Base-by-base conservation (phyloP, 2,888 invertebrate species). In the Hemistola chrysoprasaria region DNA sequence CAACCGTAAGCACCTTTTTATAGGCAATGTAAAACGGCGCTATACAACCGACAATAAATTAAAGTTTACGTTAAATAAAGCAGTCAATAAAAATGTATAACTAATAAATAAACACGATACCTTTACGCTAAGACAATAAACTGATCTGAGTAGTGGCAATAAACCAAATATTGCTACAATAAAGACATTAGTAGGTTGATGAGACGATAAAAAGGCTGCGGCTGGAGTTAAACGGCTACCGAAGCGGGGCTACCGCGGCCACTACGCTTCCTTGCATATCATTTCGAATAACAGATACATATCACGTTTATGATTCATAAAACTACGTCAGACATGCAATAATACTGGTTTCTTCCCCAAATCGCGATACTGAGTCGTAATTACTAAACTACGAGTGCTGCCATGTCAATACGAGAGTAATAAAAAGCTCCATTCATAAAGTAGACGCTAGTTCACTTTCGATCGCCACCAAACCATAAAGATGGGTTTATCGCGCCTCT, bases 51-150 rank as follows among this genome's bases (percentile, higher is more conserved):
- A 78, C 80, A 84, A 84, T 88, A 88, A 88, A 88, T 88, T 87
- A 80, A 86, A 86, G 75, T 84, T 87, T 78, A 88, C 86, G 85
- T 86, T 82, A 87, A 87, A 84, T 88, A 80, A 88, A 87, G 81
- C 85, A 55, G 77, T 75, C 76, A 85, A 87, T 88, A 88, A 88
- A 88, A 88, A 85, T 86, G 87, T 88, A 87, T 87, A 87, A 86
- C 84, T 87, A 88, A 87, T 87, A 88, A 88, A 87, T 87, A 85
- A 87, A 87, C 85, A 87, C 80, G 82, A 84, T 86, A 88, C 87
- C 88, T 87, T 86, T 75, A 78, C 77, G 77, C 77, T 79, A 75
- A 86, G 78, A 87, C 86, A 87, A 83, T 86, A 87, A 88, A 88
- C 82, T 58, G 72, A 81, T 81, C 72, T 78, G 81, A 85, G 82